A percentile compares a stretch with the other conserved stretches of the same genome.
Evolutionary conservation across 1,140 invertebrate genomes (phyloP).

Genomic region (Drosophila yakuba): DNA sequence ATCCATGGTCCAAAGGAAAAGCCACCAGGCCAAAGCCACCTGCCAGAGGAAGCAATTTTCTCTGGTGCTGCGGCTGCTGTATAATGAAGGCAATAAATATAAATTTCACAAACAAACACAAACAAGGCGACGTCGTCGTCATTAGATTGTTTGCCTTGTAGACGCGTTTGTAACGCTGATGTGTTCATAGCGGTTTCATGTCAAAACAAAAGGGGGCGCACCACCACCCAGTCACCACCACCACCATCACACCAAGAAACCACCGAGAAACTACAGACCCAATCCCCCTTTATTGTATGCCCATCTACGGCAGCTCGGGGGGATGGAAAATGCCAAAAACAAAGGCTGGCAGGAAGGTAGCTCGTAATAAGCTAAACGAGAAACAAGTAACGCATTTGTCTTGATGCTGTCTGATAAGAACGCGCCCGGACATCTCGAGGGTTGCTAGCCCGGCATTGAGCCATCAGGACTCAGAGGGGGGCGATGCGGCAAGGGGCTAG

Average conservation of each 20-base stretch:
- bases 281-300: slow-evolving; percentile 4
- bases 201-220: slow-evolving; percentile 78
- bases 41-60: slow-evolving; percentile 52
- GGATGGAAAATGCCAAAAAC: slow-evolving; percentile 33
- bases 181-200: slow-evolving; percentile 84
- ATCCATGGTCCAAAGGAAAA: neutral
- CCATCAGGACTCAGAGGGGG: slow-evolving; percentile 31
- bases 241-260: neutral
- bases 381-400: slow-evolving; percentile 83
- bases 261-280: neutral
- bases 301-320: slow-evolving; percentile 12
- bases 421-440: slow-evolving; percentile 48
- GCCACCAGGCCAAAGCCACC: slow-evolving; percentile 27
- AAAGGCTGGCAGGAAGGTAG: slow-evolving; percentile 68
- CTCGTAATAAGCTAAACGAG: slow-evolving; percentile 80
- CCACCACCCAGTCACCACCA: neutral
- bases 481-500: no score
- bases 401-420: slow-evolving; percentile 81
- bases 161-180: slow-evolving; percentile 81
- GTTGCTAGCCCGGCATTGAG: slow-evolving; percentile 51
- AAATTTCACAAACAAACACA: slow-evolving; percentile 77
- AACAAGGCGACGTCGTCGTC: slow-evolving; percentile 63
- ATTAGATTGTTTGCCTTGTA: slow-evolving; percentile 83
- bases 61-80: slow-evolving; percentile 59
- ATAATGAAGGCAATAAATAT: slow-evolving; percentile 84